A percentile compares a stretch with the other conserved stretches of the same genome.
Evolutionary conservation across 2,113 vertebrate species (phyloP).

Genomic region (Cnemophilus loriae): DNA sequence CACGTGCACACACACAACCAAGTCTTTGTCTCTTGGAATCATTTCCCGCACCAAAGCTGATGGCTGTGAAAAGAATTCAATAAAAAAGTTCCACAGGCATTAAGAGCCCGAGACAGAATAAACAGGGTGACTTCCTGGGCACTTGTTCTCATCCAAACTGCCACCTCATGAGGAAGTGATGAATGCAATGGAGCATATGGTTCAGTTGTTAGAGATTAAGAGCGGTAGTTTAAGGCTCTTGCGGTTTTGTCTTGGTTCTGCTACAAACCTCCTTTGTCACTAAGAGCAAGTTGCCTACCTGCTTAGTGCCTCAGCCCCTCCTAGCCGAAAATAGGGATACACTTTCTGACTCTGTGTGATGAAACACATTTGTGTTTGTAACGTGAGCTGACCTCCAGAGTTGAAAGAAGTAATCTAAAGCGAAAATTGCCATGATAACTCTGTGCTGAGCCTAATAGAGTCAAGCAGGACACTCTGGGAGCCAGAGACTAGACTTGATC

Average conservation of each 20-base stretch:
- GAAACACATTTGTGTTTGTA: not conserved
- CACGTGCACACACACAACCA: constrained; percentile 11
- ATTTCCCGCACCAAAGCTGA: constrained; percentile 35
- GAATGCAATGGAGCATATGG: not conserved
- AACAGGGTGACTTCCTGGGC: constrained; percentile 18
- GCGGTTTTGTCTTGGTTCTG: not conserved
- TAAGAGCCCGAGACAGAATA: not conserved
- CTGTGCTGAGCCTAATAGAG: constrained; percentile 10
- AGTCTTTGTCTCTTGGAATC: constrained; percentile 46
- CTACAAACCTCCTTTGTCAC: not conserved
- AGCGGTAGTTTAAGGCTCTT: not conserved
- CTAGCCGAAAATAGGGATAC: not conserved
- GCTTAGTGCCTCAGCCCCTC: not conserved
- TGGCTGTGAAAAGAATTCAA: constrained; percentile 17
- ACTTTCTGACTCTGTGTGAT: not conserved
- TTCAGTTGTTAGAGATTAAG: not conserved
- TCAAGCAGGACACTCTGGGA: constrained; percentile 19
- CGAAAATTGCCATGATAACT: constrained; percentile 9
- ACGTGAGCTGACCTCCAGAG: not conserved
- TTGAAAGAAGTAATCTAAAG: constrained; percentile 2
- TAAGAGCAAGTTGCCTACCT: not conserved
- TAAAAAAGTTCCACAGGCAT: constrained; percentile 17
- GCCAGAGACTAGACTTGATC: constrained; percentile 23
- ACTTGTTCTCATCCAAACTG: constrained; percentile 31
- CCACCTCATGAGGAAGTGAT: constrained; percentile 30